Conservation (phyloP, 2,113 vertebrate genomes). For the Corythaixoides concolor region DNA sequence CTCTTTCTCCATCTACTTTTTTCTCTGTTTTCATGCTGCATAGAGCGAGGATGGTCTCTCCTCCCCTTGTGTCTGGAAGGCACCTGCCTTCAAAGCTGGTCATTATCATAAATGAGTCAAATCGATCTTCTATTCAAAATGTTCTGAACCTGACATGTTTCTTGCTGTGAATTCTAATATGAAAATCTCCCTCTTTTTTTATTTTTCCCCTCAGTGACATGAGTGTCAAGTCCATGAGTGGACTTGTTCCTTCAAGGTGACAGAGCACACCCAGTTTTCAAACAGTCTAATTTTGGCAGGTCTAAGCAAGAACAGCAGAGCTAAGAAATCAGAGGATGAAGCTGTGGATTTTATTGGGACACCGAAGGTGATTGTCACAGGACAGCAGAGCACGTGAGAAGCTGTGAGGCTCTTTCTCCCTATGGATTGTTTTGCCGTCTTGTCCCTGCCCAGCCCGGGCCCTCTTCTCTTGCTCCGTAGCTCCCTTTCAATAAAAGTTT, state of each 20-base stretch:
- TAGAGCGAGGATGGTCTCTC: neutral
- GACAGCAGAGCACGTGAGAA: neutral
- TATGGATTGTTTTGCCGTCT: rapidly evolving
- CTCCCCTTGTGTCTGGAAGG: neutral
- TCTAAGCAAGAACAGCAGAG: neutral
- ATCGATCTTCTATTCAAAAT: neutral
- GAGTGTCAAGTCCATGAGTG: rapidly evolving
- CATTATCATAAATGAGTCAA: rapidly evolving
- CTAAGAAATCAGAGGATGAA: neutral
- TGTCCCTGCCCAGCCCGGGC: no score
- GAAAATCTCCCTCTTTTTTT: neutral
- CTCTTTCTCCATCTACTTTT: neutral
- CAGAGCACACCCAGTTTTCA: no score
- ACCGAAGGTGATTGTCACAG: rapidly evolving
- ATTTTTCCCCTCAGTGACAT: no score
- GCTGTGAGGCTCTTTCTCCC: neutral
- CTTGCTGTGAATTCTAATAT: neutral
- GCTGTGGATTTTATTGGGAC: neutral
- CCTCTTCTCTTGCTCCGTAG: neutral
- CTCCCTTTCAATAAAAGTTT: neutral
- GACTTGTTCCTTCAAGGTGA: neutral
- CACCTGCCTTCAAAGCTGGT: neutral
- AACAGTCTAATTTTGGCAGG: neutral
- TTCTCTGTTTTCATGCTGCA: no score
- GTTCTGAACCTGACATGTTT: neutral